phyloP scores from a whole-genome alignment of 2,113 vertebrate species.

The Gallinago jamesoni region DNA sequence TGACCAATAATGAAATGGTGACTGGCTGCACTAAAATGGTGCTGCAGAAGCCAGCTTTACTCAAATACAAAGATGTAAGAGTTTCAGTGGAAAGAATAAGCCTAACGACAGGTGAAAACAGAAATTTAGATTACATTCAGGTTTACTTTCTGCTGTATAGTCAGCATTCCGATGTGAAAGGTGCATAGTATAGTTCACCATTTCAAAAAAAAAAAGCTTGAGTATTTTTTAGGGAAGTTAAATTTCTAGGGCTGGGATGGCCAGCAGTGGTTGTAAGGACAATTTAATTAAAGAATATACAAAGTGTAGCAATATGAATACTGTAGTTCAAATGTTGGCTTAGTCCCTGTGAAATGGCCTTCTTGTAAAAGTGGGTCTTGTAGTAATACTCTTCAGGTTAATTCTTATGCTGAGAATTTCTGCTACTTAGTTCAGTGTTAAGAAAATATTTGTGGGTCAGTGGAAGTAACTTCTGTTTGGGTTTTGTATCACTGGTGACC shows the following conservation, averaged over 20 bases:
- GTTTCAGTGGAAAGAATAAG: neutral
- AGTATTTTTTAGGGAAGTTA: neutral
- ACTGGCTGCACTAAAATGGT: neutral
- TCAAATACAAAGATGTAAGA: neutral
- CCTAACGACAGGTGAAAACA: neutral
- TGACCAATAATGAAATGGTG: neutral
- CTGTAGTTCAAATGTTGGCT: neutral
- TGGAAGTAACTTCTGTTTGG: neutral
- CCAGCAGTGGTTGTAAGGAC: neutral
- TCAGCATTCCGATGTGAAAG: neutral
- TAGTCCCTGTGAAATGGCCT: neutral
- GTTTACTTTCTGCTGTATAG: neutral
- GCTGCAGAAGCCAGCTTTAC: neutral
- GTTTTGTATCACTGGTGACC: neutral
- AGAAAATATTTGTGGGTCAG: neutral
- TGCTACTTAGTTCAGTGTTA: neutral
- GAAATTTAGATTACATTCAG: neutral
- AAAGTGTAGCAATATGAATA: neutral
- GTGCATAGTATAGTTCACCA: neutral
- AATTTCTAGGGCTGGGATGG: neutral
- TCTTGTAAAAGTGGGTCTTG: neutral
- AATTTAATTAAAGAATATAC: neutral
- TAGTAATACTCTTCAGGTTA: neutral
- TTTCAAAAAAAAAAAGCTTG: neutral
- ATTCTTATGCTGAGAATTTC: neutral